Evolutionary conservation across 2,797 vertebrate genomes (phyloP).

Genomic region (Falco rusticolus): DNA sequence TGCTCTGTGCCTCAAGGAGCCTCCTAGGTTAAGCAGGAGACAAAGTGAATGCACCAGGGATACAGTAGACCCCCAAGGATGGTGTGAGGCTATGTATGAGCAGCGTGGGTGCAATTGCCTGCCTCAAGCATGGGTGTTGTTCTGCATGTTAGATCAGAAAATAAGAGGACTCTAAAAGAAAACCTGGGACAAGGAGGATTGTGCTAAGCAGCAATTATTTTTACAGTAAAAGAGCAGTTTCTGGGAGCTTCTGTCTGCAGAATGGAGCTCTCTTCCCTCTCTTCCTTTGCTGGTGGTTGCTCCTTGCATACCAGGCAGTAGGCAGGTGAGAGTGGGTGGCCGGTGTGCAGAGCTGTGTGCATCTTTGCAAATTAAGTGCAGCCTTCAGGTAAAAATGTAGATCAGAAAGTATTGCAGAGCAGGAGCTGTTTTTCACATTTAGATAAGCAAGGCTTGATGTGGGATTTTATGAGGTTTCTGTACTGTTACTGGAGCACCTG

Average conservation of each 20-base stretch:
- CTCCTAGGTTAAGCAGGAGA: not conserved
- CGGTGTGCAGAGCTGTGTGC: not conserved
- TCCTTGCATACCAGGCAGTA: not conserved
- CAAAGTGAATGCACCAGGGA: not conserved
- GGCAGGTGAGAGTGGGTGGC: slow-evolving; percentile 1
- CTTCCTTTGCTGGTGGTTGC: not conserved
- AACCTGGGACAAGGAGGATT: not conserved
- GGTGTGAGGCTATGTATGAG: not conserved
- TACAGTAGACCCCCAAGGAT: not conserved
- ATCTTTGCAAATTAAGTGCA: slow-evolving; percentile 4
- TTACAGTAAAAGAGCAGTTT: not conserved
- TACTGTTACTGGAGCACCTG: not conserved
- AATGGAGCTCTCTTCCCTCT: not conserved
- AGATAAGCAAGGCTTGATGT: slow-evolving; percentile 32
- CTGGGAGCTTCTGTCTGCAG: not conserved
- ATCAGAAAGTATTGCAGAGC: not conserved
- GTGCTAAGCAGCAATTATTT: not conserved
- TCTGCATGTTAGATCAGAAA: not conserved
- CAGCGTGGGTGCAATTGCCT: not conserved
- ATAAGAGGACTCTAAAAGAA: not conserved
- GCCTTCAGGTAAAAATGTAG: slow-evolving; percentile 37
- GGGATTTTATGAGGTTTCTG: slow-evolving; percentile 15
- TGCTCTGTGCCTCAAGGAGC: not conserved
- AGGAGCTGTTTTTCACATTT: not conserved
- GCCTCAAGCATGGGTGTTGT: not conserved